phyloP scores from a whole-genome alignment of 2,888 invertebrate genomes.

The Pyrocoelia pectoralis region DNA sequence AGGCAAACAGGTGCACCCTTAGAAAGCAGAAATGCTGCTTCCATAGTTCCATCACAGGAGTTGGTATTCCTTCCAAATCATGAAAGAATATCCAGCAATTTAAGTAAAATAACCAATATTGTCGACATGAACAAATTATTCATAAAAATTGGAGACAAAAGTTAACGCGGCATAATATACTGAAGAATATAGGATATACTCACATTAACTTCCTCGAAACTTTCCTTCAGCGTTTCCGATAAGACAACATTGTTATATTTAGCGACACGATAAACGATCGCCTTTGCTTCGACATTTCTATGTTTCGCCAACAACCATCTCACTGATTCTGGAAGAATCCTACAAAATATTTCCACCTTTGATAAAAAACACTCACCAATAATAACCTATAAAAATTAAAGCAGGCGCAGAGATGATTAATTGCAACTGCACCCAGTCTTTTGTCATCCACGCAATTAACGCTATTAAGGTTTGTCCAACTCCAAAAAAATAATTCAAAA shows the following conservation, averaged over 20 bases:
- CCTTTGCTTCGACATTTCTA: slow-evolving; percentile 63
- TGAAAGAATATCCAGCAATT: no score
- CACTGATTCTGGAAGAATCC: slow-evolving; percentile 71
- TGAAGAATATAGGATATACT: background rate
- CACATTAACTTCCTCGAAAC: slow-evolving; percentile 52
- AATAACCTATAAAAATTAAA: slow-evolving; percentile 66
- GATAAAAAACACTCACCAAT: slow-evolving; percentile 61
- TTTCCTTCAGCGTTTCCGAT: slow-evolving; percentile 59
- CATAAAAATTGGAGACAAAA: slow-evolving; percentile 21
- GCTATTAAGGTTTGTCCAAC: slow-evolving; percentile 70
- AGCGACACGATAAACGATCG: slow-evolving; percentile 66
- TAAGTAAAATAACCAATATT: no score
- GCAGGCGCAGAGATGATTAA: slow-evolving; percentile 68
- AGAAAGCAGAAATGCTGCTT: no score
- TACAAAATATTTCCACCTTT: slow-evolving; percentile 42
- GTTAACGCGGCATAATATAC: no score
- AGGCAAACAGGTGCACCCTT: no score
- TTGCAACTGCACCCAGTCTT: slow-evolving; percentile 68
- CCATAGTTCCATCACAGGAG: no score
- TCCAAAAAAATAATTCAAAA: slow-evolving; percentile 71
- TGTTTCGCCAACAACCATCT: slow-evolving; percentile 70
- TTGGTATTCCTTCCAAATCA: no score
- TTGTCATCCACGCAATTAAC: slow-evolving; percentile 65
- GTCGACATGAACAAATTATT: no score
- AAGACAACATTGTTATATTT: slow-evolving; percentile 63